Base-by-base conservation (phyloP, 1,140 invertebrate species). In the Drosophila burlai region DNA sequence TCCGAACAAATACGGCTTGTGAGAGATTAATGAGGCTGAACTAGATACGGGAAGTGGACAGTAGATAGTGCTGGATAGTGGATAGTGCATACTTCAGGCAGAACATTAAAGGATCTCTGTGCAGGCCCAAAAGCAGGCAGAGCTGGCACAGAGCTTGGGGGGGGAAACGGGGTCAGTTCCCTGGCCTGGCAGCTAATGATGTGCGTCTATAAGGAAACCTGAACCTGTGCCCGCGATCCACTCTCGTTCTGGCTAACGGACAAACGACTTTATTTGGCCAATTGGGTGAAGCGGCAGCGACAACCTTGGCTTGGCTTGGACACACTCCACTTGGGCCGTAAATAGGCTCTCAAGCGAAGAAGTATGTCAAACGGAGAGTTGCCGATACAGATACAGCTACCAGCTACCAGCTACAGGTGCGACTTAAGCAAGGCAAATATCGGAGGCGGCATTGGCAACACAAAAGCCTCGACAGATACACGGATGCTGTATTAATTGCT, bases 271-370 rank as follows among this genome's bases (percentile, higher is more conserved):
- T 89, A 89, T 89, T 89, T 89, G 84, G 84, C 84, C 85, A 89
- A 89, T 90, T 89, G 84, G 84, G 84, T 89, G 84, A 87, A 83
- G 81, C 80, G 45, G 61, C 62, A 21, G 46, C 71, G 90, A 83
- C 83, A 83, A 83, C 24, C 46, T 49, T 68, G 29, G 47, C 24
- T 26, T 68, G 21, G 36, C 40, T 62, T 24, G 52, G 61, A 59
- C 80, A 81, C 84, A 90, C 84, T 89, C 89, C 81, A 90, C 21
- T 26, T 24, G 54, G 21, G 36, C 81, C 81, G 85, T 84, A 90
- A 89, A 89, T 89, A 89, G 84, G 81, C 75, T 81, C 75, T 74
- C 49, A 60, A 59, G 60, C 2, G 1, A 24, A 24, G 43, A 87
- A 89, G 77, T 83, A 54, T 89, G 83, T 89, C 83, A 87, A 46